phyloP scores from a whole-genome alignment of 2,113 vertebrate species.

The Andinoacara biseriatus region DNA sequence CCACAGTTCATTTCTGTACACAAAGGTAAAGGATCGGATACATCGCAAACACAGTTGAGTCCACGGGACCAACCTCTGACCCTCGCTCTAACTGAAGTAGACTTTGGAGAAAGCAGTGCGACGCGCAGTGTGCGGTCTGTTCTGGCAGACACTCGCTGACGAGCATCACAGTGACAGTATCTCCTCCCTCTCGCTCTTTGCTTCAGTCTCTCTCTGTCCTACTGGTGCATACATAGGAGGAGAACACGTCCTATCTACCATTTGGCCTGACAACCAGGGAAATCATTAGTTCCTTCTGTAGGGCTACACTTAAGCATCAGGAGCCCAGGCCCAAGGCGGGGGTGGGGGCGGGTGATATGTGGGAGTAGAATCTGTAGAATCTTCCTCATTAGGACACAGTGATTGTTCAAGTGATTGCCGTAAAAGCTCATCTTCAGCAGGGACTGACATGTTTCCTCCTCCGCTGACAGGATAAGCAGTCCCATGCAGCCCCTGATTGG shows the following conservation, averaged over 20 bases:
- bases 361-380: slow-evolving; percentile 37
- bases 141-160: slow-evolving; percentile 58
- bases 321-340: neutral
- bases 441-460: slow-evolving; percentile 75
- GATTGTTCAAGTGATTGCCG: slow-evolving; percentile 79
- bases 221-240: slow-evolving; percentile 58
- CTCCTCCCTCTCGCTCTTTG: slow-evolving; percentile 48
- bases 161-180: slow-evolving; percentile 61
- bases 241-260: slow-evolving; percentile 58
- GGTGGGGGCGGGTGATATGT: neutral
- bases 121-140: slow-evolving; percentile 34
- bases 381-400: slow-evolving; percentile 76
- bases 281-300: slow-evolving; percentile 74
- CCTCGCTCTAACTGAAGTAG: slow-evolving; percentile 31
- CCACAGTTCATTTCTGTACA: neutral
- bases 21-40: neutral
- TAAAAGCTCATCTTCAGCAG: slow-evolving; percentile 68
- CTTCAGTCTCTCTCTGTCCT: slow-evolving; percentile 37
- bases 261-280: slow-evolving; percentile 68
- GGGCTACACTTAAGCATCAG: slow-evolving; percentile 49
- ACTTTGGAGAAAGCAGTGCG: slow-evolving; percentile 24
- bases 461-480: slow-evolving; percentile 68
- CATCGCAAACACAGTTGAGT: neutral
- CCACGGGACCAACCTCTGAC: slow-evolving; percentile 1
- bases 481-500: slow-evolving; percentile 56